These are phyloP conservation scores for Odontamblyopus lacepedii DNA, from an alignment of 2,797 vertebrate genomes.

Conservation along the genomic window DNA sequence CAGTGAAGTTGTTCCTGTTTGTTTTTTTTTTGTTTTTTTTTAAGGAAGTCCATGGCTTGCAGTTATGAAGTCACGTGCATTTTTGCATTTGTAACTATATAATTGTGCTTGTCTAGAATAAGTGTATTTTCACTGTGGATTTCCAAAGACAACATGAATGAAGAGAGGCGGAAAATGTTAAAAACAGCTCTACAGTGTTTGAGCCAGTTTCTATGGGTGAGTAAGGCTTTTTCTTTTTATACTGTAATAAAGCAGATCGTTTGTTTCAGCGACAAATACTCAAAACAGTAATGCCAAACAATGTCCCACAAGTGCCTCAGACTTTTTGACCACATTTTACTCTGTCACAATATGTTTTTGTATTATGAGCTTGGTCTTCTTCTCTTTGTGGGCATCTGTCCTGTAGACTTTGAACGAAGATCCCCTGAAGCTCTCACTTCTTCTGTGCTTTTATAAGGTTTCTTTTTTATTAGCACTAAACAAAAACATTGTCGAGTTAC, in stretches of 20 bases:
- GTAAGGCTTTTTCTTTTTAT: slow-evolving; percentile 7
- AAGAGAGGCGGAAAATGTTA: slow-evolving; percentile 5
- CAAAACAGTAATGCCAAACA: too few species aligned
- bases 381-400: too few species aligned
- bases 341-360: too few species aligned
- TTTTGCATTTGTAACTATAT: not conserved
- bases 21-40: not conserved
- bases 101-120: not conserved
- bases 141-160: slow-evolving; percentile 23
- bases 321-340: too few species aligned
- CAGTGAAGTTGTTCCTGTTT: slow-evolving; percentile 11
- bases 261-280: not conserved
- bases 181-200: slow-evolving; percentile 20
- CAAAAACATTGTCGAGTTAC: too few species aligned
- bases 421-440: too few species aligned
- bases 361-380: too few species aligned
- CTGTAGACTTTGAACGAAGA: too few species aligned
- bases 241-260: not conserved
- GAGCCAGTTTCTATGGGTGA: slow-evolving; percentile 46
- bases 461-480: too few species aligned
- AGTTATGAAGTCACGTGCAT: not conserved
- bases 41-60: slow-evolving; percentile 8
- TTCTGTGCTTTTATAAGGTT: too few species aligned
- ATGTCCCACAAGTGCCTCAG: too few species aligned
- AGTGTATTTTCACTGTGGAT: not conserved